These are phyloP conservation scores for Gambusia holbrooki DNA, from an alignment of 2,113 vertebrate species.

Conservation along the genomic window DNA sequence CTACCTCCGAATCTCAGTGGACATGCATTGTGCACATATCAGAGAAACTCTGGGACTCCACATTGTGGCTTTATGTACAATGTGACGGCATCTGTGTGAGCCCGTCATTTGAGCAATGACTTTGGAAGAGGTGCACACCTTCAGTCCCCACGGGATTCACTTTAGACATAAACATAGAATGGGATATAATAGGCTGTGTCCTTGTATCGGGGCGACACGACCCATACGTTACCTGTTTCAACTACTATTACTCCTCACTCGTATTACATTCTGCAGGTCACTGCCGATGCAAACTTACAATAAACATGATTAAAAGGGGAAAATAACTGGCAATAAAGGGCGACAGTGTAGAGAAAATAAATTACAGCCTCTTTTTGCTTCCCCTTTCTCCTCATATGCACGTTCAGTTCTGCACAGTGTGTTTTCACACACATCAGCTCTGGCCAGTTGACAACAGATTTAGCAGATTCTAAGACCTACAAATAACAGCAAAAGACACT, in stretches of 20 bases:
- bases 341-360: constrained; percentile 48
- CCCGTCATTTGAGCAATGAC: constrained; percentile 47
- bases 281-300: constrained; percentile 51
- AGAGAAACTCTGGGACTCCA: constrained; percentile 1
- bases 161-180: constrained; percentile 45
- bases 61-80: constrained; percentile 22
- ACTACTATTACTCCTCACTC: constrained; percentile 57
- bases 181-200: constrained; percentile 58
- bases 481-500: too few species aligned
- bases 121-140: constrained; percentile 38
- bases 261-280: constrained; percentile 37
- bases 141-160: constrained; percentile 42
- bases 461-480: background rate
- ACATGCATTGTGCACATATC: constrained; percentile 41
- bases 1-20: background rate
- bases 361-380: constrained; percentile 27
- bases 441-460: background rate
- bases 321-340: constrained; percentile 42
- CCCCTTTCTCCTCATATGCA: background rate
- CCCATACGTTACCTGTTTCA: constrained; percentile 57
- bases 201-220: constrained; percentile 51
- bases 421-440: background rate
- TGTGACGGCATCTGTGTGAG: constrained; percentile 8
- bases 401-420: background rate
- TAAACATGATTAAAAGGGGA: constrained; percentile 66